A percentile compares a stretch with the other conserved stretches of the same genome.
Evolutionary conservation across 1,140 invertebrate species (phyloP).

Genomic region (Lycorma delicatula): DNA sequence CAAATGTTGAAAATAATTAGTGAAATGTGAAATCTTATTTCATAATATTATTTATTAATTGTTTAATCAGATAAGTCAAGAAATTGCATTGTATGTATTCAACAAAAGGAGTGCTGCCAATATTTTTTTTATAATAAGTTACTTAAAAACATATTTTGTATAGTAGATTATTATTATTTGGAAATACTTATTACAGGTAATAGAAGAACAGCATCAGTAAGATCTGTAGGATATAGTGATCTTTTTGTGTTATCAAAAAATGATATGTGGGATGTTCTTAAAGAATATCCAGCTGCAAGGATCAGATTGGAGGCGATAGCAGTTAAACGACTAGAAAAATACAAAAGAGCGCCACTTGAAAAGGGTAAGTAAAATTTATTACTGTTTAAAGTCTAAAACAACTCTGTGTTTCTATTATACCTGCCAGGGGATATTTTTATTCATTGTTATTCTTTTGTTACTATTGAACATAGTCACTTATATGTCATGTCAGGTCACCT

Average conservation of each 20-base stretch:
- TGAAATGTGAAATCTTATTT: no score
- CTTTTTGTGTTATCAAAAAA: slow-evolving; percentile 97
- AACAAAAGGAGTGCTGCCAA: no score
- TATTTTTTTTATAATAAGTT: no score
- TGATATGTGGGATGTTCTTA: slow-evolving; percentile 99
- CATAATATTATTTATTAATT: no score
- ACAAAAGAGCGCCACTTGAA: slow-evolving; percentile 71
- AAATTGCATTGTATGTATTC: no score
- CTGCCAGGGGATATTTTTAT: not conserved
- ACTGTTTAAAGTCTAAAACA: not conserved
- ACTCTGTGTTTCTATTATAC: not conserved
- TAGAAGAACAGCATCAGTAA: slow-evolving; percentile 88
- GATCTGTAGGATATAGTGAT: slow-evolving; percentile 97
- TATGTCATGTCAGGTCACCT: no score
- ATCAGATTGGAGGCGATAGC: slow-evolving; percentile 95
- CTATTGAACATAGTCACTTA: no score
- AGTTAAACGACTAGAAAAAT: slow-evolving; percentile 91
- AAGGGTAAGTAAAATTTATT: slow-evolving; percentile 25
- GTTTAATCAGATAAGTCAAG: no score
- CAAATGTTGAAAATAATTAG: no score
- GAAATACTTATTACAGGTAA: slow-evolving; percentile 80
- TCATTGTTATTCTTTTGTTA: no score
- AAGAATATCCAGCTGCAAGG: slow-evolving; percentile 94
- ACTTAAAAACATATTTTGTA: no score
- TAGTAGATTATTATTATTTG: no score